Base-by-base conservation (phyloP, 2,888 invertebrate genomes). In the Callimorpha dominula region DNA sequence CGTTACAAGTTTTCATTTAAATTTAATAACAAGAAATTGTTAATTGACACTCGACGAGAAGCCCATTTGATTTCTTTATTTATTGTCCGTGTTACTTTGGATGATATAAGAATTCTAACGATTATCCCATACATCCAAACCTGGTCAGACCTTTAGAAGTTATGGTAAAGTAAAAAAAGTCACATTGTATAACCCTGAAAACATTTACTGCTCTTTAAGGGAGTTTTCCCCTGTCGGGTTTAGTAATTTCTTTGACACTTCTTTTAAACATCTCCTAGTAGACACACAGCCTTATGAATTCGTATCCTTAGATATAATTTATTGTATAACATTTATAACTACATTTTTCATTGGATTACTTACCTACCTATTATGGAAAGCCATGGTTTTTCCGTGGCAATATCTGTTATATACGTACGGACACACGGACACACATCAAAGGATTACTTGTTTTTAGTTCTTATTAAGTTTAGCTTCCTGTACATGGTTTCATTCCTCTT, bases 361-460 rank as follows among this genome's bases (percentile, higher is more conserved):
- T 42, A 40, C 17, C 4, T 77, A 64, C 69, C 57, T 75, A 76
- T 69, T 84, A 73, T 82, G 84, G 81, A 14, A 62, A 65, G 69
- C 62, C 81, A 81, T 54, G 84, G 84, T 60, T 74, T 69, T 82
- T 84, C 81, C 82, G 82, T 69, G 42, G 57, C 68, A 7, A 43
- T 15, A 12, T 43, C 6, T 40, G 57, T n/a, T n/a, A 9, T 40
- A 15, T 12, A 46, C 43, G 15, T 54, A 49, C 17, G 15, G 17
- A 15, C 64, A 50, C 12, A 20, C 31, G 31, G 50, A 40, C 2
- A 7, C 20, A 64, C 70, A n/a, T 54, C 68, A 62, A 60, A 62
- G 31, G 60, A 60, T 14, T 60, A 31, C 60, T 31, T 31, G 31
- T 60, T 31, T 54, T 57, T 68, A 8, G 52, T 42, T 57, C 15